A percentile compares a stretch with the other conserved stretches of the same genome.
Conservation (phyloP, 2,797 vertebrate genomes). For the Enoplosus armatus region DNA sequence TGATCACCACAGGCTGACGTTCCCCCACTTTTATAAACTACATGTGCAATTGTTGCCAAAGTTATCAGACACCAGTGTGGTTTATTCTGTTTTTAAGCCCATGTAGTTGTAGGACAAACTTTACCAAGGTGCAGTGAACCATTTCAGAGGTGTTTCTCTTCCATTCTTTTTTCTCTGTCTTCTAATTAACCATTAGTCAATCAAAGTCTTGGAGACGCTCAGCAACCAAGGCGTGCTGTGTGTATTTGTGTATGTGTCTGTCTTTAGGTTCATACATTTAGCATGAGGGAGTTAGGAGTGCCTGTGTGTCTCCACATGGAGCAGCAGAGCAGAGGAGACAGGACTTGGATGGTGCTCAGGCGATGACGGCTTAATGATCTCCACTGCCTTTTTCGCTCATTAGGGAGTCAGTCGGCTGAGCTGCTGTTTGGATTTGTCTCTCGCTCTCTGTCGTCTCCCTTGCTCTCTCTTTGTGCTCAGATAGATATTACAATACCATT, state of each 20-base stretch:
- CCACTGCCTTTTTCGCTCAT: constrained; percentile 45
- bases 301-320: neutral
- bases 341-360: constrained; percentile 51
- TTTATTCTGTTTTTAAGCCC: neutral
- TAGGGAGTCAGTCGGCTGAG: constrained; percentile 16
- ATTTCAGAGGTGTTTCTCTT: constrained; percentile 1
- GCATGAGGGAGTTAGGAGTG: neutral
- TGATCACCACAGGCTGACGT: neutral
- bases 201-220: constrained; percentile 15
- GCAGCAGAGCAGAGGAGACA: constrained; percentile 23
- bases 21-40: constrained; percentile 1
- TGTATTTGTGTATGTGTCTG: neutral
- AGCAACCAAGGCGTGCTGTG: constrained; percentile 4
- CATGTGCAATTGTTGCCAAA: neutral
- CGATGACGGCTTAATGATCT: constrained; percentile 42
- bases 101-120: neutral
- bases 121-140: neutral
- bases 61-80: neutral
- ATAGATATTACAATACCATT: constrained; percentile 22
- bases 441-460: constrained; percentile 17
- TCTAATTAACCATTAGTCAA: neutral
- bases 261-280: constrained; percentile 1
- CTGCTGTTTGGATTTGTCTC: constrained; percentile 49
- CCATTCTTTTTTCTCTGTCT: neutral
- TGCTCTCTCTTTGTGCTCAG: neutral